phyloP scores from a whole-genome alignment of 1,140 invertebrate genomes.

The Leptinotarsa undecemlineata region DNA sequence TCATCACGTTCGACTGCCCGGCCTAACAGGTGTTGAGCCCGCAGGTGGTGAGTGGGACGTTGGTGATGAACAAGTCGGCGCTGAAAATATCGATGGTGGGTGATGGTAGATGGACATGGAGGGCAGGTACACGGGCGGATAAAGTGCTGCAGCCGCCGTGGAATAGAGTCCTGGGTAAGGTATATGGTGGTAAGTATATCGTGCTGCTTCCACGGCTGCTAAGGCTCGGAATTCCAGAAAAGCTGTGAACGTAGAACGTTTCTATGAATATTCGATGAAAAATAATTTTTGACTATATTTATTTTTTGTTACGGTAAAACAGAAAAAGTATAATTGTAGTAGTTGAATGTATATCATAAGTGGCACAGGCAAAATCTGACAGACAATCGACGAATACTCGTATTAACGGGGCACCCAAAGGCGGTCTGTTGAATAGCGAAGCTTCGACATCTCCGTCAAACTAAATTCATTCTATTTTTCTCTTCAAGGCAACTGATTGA shows the following conservation, averaged over 20 bases:
- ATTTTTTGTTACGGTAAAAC: background rate
- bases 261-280: too few species aligned
- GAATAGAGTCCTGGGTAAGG: constrained; percentile 40
- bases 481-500: too few species aligned
- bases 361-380: too few species aligned
- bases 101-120: constrained; percentile 40
- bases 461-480: too few species aligned
- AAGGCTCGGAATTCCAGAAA: constrained; percentile 42
- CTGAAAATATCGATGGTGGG: constrained; percentile 28
- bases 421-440: too few species aligned
- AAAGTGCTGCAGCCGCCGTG: constrained; percentile 39
- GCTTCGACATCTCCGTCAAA: too few species aligned
- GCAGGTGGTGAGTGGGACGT: constrained; percentile 34
- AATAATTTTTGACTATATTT: background rate
- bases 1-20: constrained; percentile 42
- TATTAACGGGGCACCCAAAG: too few species aligned
- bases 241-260: constrained; percentile 27
- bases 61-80: constrained; percentile 35
- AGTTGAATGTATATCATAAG: too few species aligned
- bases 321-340: too few species aligned
- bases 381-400: too few species aligned
- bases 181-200: constrained; percentile 42
- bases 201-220: constrained; percentile 41
- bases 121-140: constrained; percentile 40
- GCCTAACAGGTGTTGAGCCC: constrained; percentile 32